Base-by-base conservation (phyloP, 2,888 invertebrate species). In the Charanyca ferruginea region DNA sequence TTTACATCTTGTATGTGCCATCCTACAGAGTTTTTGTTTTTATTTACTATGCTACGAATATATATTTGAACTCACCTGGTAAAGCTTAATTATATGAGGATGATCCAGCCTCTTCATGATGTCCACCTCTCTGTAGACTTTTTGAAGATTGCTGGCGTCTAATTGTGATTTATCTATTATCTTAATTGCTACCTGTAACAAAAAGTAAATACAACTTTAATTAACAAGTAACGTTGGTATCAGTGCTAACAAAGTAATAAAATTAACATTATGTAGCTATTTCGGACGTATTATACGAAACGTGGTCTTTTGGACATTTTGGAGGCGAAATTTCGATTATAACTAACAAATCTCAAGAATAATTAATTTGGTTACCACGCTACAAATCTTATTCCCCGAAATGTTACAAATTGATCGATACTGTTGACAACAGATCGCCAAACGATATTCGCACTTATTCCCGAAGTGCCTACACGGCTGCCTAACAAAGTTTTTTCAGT, bases 31-130 rank as follows among this genome's bases (percentile, higher is more conserved):
- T 49, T 11, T 42, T 48, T 41, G n/a, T n/a, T n/a, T n/a, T n/a
- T n/a, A 48, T 42, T 74, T 28, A 51, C 20, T 42, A 22, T 16
- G 1, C 44, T 22, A 70, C 2, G 18, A 41, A 47, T 42, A 11
- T 25, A 57, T 53, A 20, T 35, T 35, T 23, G 2, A 60, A 75
- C 94, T 95, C 90, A 98, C 98, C 97, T 99, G 98, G 95, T 98
- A 99, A 88, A 99, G 96, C 95, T 99, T 99, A 91, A 99, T 99
- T 90, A 99, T 99, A 96, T 99, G 99, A 72, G 99, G 99, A 96
- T 99, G 99, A 90, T 99, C 98, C 89, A 99, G 97, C 86, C 98
- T 97, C 96, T 99, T 99, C 98, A 99, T 98, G 89, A 99, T 99
- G 92, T 99, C 98, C 88, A 99, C 99, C 96, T 99, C 99, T 80